Conservation (phyloP, 2,888 invertebrate species). For the Drosophila percnosoma region DNA sequence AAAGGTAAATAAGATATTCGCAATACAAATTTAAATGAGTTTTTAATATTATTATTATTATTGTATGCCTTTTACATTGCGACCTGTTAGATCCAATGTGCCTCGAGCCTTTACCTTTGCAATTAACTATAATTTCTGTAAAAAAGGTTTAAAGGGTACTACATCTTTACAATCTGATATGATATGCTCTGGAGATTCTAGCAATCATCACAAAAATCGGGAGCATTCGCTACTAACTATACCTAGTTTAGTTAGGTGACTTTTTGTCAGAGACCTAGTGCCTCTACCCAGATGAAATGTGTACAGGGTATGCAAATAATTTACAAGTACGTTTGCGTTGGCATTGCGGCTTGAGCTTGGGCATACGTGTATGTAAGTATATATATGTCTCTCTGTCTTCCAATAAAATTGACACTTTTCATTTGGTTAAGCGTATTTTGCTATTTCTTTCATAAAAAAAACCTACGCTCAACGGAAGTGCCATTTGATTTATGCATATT, state of each 20-base stretch:
- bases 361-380: not conserved
- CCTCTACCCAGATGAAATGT: not conserved
- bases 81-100: not conserved
- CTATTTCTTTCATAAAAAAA: slow-evolving; percentile 17
- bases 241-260: not conserved
- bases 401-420: slow-evolving; percentile 79
- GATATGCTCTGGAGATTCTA: not conserved
- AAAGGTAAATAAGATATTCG: not conserved
- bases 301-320: slow-evolving; percentile 30
- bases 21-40: not conserved
- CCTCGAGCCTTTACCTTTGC: too few species aligned
- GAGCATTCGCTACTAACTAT: too few species aligned
- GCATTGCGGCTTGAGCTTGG: slow-evolving; percentile 38
- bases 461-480: slow-evolving; percentile 70
- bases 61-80: not conserved
- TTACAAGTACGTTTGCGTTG: slow-evolving; percentile 45
- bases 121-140: too few species aligned
- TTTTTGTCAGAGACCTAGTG: not conserved
- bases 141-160: too few species aligned
- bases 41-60: not conserved
- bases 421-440: slow-evolving; percentile 38
- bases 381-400: slow-evolving; percentile 42
- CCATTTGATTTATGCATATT: slow-evolving; percentile 75
- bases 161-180: not conserved
- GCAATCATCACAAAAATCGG: too few species aligned